Evolutionary conservation across 2,113 vertebrate genomes (phyloP), one percentile per base, ranked within the genome.

Genomic region (Mirounga angustirostris): DNA sequence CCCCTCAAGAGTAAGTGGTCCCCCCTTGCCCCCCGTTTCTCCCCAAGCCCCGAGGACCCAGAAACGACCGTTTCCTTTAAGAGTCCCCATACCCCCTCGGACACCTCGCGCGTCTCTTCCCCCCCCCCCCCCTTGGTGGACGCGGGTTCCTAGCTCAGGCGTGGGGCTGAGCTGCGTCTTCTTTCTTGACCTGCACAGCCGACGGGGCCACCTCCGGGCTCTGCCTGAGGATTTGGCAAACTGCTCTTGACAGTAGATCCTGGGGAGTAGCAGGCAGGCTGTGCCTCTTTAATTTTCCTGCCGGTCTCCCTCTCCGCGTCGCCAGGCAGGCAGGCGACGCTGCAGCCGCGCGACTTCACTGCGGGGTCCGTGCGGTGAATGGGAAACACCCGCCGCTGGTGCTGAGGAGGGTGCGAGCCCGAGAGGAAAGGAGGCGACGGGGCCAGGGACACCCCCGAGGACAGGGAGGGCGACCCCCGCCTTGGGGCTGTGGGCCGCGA

Each of bases 361-460:
- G 98, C 98, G 97, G 98, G 98, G 98, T 98, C 97, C 97, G 98
- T 98, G 99, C 97, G 96, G 97, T 96, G 97, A 98, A 98, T 98
- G 97, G 98, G 98, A 97, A 98, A 97, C 96, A 96, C 98, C 93
- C 46, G 96, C 91, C 18, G 97, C 94, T 92, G 97, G 91, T 95
- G 95, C 97, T 97, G 96, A 97, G 98, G 95, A 98, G 97, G 96
- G 94, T 78, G 97, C 87, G 81, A 96, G 97, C 97, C 89, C 36
- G 91, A 82, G 78, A 88, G 95, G 83, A 50, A 90, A 95, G 95
- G 91, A 94, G 46, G 67, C 11, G 26, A 61, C 56, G 85, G 63
- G 24, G 16, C 90, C 21, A 40, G 40, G 40, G 40, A 40, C 65
- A 7, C 4, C 58, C 43, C 61, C 5, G 46, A 46, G 12, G 46